phyloP scores from a whole-genome alignment of 1,140 invertebrate species.

The Drosophila ambigua region DNA sequence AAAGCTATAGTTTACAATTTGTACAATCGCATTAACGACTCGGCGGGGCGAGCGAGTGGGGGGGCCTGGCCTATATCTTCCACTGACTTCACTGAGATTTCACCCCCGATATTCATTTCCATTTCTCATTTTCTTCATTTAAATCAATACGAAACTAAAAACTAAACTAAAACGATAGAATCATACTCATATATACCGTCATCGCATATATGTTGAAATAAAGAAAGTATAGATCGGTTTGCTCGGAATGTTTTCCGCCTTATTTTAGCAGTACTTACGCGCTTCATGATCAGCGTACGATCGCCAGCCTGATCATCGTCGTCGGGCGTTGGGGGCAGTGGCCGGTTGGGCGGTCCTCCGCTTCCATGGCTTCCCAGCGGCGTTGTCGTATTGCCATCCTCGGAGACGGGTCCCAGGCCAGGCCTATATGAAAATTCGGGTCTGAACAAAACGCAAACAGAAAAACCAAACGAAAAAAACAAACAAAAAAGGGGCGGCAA shows the following conservation, averaged over 20 bases:
- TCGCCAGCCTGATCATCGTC: conserved; percentile 91
- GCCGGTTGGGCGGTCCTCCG: conserved; percentile 93
- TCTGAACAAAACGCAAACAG: conserved; percentile 85
- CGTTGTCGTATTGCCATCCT: conserved; percentile 82
- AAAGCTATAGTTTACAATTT: conserved; percentile 71
- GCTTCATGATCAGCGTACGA: conserved; percentile 94
- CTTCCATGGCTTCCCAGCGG: conserved; percentile 84
- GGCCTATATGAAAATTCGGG: conserved; percentile 95
- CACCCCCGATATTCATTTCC: conserved; percentile 15
- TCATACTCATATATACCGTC: conserved; percentile 13
- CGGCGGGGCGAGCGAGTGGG: too few species aligned
- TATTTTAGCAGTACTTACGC: conserved; percentile 87
- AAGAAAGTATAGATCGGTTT: conserved; percentile 9
- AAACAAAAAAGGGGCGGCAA: conserved; percentile 78
- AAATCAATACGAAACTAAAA: conserved; percentile 44
- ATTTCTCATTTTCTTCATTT: conserved; percentile 33
- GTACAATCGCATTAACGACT: conserved; percentile 44
- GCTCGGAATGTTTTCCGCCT: background rate
- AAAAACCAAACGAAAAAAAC: conserved; percentile 54
- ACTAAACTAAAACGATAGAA: conserved; percentile 62
- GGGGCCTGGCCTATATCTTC: too few species aligned
- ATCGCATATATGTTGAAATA: conserved; percentile 7
- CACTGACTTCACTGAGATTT: background rate
- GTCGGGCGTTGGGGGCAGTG: conserved; percentile 96
- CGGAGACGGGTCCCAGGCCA: conserved; percentile 86